These are phyloP conservation scores for Oncorhynchus keta DNA, from an alignment of 2,113 vertebrate species.

Conservation along the genomic window DNA sequence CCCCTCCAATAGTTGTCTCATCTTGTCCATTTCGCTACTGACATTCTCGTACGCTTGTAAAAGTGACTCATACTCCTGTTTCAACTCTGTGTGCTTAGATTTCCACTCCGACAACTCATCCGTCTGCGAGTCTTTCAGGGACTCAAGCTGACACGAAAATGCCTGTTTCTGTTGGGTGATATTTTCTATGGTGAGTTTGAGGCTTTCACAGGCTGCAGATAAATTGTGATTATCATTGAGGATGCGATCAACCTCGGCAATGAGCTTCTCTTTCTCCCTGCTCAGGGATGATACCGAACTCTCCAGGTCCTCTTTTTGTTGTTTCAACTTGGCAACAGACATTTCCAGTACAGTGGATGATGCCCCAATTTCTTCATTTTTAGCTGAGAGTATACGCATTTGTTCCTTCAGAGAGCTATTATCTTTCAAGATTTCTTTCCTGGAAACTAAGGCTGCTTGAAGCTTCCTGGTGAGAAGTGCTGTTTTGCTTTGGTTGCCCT, in stretches of 20 bases:
- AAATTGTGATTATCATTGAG: slow-evolving; percentile 80
- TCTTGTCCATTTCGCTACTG: slow-evolving; percentile 83
- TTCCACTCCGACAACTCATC: slow-evolving; percentile 86
- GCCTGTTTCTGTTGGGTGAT: slow-evolving; percentile 87
- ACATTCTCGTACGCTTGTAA: slow-evolving; percentile 86
- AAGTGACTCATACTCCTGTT: slow-evolving; percentile 85
- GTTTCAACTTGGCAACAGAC: slow-evolving; percentile 58
- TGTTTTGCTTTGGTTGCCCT: slow-evolving; percentile 52
- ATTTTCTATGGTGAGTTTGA: slow-evolving; percentile 84
- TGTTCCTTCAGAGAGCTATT: slow-evolving; percentile 74
- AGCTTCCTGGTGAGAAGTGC: slow-evolving; percentile 79
- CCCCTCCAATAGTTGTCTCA: slow-evolving; percentile 81
- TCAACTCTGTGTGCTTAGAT: slow-evolving; percentile 81
- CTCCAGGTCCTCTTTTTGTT: slow-evolving; percentile 59
- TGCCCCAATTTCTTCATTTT: slow-evolving; percentile 62
- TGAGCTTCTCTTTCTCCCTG: slow-evolving; percentile 63
- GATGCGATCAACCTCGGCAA: slow-evolving; percentile 67
- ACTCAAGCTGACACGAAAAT: slow-evolving; percentile 84
- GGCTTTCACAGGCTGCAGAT: slow-evolving; percentile 81
- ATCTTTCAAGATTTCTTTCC: slow-evolving; percentile 82
- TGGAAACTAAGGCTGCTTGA: slow-evolving; percentile 83
- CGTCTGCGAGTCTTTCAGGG: slow-evolving; percentile 84
- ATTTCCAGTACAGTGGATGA: slow-evolving; percentile 55
- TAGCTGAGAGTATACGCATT: slow-evolving; percentile 54
- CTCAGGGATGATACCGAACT: slow-evolving; percentile 13